phyloP scores from a whole-genome alignment of 2,113 vertebrate species.

The Pedetes capensis region DNA sequence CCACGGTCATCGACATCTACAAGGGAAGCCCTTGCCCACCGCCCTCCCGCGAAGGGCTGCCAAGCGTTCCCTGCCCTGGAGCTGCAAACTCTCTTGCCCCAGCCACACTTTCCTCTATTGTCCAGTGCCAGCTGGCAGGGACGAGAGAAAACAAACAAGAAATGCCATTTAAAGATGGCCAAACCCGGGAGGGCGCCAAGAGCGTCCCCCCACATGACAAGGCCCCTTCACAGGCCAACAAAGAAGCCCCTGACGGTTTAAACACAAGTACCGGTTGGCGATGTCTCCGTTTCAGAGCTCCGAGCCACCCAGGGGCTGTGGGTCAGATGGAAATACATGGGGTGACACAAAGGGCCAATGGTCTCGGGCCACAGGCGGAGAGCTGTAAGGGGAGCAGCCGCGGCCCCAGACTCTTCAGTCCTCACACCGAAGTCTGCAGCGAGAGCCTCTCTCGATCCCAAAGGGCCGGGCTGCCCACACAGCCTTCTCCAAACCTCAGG shows the following conservation, averaged over 20 bases:
- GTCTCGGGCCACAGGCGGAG: too few species aligned
- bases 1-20: rapidly evolving
- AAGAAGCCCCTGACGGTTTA: background rate
- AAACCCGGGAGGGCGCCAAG: background rate
- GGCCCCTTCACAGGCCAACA: background rate
- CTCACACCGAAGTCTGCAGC: background rate
- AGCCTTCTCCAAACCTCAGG: rapidly evolving
- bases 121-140: background rate
- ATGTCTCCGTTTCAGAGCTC: background rate
- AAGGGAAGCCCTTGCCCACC: rapidly evolving
- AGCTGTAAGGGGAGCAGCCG: rapidly evolving
- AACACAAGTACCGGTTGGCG: background rate
- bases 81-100: background rate
- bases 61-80: background rate
- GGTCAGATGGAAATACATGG: background rate
- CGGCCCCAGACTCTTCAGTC: background rate
- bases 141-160: slow-evolving; percentile 15
- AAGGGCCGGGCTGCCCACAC: background rate
- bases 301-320: rapidly evolving
- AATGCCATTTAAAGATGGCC: background rate
- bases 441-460: too few species aligned
- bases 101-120: background rate
- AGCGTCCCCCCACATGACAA: background rate
- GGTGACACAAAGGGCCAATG: rapidly evolving
- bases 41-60: rapidly evolving